Evolutionary conservation across 2,888 invertebrate species (phyloP), one percentile per base, ranked within the genome.

Genomic region (Aromia moschata): DNA sequence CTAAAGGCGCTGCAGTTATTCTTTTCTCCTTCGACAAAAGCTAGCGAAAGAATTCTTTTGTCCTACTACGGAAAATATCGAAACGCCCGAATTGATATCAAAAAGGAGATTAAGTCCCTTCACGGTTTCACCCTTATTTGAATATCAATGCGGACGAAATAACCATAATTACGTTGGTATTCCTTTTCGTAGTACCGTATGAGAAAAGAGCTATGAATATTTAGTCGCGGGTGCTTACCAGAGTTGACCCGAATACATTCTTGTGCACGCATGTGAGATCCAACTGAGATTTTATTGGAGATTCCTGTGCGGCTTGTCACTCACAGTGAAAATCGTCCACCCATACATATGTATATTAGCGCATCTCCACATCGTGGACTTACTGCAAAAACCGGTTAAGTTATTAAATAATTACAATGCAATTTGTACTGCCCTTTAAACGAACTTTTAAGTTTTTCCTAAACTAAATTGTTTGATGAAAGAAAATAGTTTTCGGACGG

Each of bases 91-190:
- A 63, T 61, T 63, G 62, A 58, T 62, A 64, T 67, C 63, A 56
- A 57, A 49, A 53, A 52, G n/a, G 25, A 62, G 62, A 62, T 67
- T 59, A 60, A 31, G 54, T 36, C 51, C 51, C 18, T 58, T 68
- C 45, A 30, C 25, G 17, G 38, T 46, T 43, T 15, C 44, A 43
- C 43, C 56, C 44, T 40, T 16, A 67, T 68, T 68, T 68, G 44
- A 68, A 68, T 68, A 64, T 67, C 60, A 67, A 67, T 62, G 54
- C 18, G 31, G 37, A 18, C 43, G 52, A 64, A 60, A 41, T 59
- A 33, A 14, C 58, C 56, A 40, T 64, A 62, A 66, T 64, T 55
- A 43, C 41, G 33, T 16, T 18, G 47, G 18, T 52, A 55, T 49
- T 46, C 51, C 11, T n/a, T 4, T 10, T 15, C 2, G 46, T 49